Evolutionary conservation across 2,797 vertebrate genomes (phyloP).

Genomic region (Oryzias sinensis): DNA sequence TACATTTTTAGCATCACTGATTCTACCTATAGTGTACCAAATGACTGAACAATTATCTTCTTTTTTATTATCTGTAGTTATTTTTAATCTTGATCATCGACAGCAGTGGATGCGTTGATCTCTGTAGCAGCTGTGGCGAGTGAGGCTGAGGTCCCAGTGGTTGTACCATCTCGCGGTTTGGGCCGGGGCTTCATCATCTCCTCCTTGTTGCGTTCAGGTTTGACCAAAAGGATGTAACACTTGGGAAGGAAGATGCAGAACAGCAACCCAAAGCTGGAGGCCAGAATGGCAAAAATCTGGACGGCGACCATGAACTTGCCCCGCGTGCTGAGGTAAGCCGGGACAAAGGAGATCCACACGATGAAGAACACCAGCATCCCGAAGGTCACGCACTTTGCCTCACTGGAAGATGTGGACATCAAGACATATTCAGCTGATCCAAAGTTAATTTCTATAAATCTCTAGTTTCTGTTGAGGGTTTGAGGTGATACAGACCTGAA

Average conservation of each 20-base stretch:
- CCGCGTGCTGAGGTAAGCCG: conserved; percentile 86
- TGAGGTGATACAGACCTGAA: conserved; percentile 57
- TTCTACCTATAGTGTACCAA: too few species aligned
- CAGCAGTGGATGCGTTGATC: conserved; percentile 65
- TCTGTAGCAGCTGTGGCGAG: conserved; percentile 71
- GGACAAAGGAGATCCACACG: conserved; percentile 88
- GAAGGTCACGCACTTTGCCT: conserved; percentile 85
- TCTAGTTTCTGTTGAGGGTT: neutral
- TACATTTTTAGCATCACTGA: too few species aligned
- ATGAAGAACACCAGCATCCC: conserved; percentile 89
- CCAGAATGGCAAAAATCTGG: conserved; percentile 88
- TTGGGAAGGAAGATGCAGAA: conserved; percentile 87
- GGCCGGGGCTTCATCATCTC: conserved; percentile 75
- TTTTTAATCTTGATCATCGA: conserved; percentile 54
- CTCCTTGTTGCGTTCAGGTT: conserved; percentile 82
- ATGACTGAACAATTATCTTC: too few species aligned
- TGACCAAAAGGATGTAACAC: conserved; percentile 84
- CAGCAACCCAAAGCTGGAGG: conserved; percentile 86
- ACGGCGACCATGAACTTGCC: conserved; percentile 90
- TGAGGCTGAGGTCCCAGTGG: conserved; percentile 78
- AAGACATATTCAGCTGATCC: neutral
- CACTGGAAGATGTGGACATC: conserved; percentile 57
- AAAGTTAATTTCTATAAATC: neutral
- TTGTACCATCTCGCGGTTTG: conserved; percentile 67
- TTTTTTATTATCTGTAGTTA: conserved; percentile 1